Conservation (phyloP, 1,140 invertebrate species). For the Drosophila baimaii region DNA sequence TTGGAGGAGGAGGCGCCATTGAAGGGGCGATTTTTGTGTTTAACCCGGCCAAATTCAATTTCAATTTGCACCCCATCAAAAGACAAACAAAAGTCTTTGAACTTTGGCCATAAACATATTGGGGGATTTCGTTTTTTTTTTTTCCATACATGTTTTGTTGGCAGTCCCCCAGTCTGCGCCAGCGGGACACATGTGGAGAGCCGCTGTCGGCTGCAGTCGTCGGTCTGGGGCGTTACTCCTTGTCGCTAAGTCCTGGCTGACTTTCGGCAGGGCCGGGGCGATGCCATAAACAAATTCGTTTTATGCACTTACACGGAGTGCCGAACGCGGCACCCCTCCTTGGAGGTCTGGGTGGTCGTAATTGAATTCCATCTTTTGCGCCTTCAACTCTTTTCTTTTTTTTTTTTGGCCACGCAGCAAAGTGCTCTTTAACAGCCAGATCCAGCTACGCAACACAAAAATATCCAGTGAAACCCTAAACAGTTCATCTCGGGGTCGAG, state of each 20-base stretch:
- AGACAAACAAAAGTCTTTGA: conserved; percentile 80
- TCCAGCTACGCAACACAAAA: not conserved
- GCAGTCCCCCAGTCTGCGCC: conserved; percentile 50
- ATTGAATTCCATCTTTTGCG: conserved; percentile 67
- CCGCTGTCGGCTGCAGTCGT: conserved; percentile 64
- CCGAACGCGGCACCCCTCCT: conserved; percentile 50
- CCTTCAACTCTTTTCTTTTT: conserved; percentile 30
- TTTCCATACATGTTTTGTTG: conserved; percentile 22
- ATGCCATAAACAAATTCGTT: conserved; percentile 52
- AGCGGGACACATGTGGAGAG: conserved; percentile 66
- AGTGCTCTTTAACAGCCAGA: conserved; percentile 15
- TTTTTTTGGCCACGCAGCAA: conserved; percentile 17
- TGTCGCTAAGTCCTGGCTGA: conserved; percentile 41
- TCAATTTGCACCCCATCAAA: conserved; percentile 81
- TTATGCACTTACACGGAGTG: conserved; percentile 43
- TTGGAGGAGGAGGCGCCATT: not conserved
- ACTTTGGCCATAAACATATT: conserved; percentile 79
- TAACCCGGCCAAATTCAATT: conserved; percentile 65
- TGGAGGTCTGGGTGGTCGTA: conserved; percentile 37
- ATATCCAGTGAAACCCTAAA: conserved; percentile 11
- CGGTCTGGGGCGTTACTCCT: conserved; percentile 46
- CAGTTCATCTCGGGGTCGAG: conserved; percentile 11
- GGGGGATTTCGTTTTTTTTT: conserved; percentile 26
- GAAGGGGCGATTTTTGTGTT: conserved; percentile 17
- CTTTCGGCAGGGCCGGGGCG: conserved; percentile 4